phyloP scores from a whole-genome alignment of 2,797 vertebrate genomes.

The Garrulus glandarius region DNA sequence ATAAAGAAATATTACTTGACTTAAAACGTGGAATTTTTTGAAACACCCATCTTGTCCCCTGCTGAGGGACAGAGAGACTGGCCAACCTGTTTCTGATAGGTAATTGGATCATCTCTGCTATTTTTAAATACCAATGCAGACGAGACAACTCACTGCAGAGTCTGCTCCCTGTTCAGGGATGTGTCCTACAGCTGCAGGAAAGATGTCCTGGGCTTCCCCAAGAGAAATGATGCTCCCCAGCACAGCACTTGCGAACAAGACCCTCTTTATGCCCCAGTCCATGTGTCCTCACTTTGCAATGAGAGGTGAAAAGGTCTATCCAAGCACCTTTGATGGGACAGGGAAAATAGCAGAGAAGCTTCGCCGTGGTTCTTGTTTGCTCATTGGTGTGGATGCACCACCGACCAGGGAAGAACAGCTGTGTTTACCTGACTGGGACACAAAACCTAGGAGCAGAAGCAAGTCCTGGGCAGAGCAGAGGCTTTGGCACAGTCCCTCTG shows the following conservation, averaged over 20 bases:
- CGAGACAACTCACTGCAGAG: neutral
- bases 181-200: neutral
- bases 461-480: neutral
- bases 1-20: neutral
- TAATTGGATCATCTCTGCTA: neutral
- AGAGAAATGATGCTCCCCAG: neutral
- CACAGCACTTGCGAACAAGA: neutral
- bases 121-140: fast-evolving
- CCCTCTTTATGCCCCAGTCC: neutral
- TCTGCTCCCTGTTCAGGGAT: neutral
- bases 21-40: neutral
- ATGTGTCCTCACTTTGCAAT: neutral
- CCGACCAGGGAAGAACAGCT: neutral
- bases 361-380: fast-evolving
- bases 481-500: neutral
- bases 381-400: neutral
- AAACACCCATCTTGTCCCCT: fast-evolving
- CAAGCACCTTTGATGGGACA: neutral
- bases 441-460: neutral
- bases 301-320: neutral
- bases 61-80: neutral
- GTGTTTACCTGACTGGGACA: neutral
- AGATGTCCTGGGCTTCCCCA: neutral
- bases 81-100: neutral
- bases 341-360: neutral